phyloP scores from a whole-genome alignment of 2,888 invertebrate genomes.

The Aromia moschata region DNA sequence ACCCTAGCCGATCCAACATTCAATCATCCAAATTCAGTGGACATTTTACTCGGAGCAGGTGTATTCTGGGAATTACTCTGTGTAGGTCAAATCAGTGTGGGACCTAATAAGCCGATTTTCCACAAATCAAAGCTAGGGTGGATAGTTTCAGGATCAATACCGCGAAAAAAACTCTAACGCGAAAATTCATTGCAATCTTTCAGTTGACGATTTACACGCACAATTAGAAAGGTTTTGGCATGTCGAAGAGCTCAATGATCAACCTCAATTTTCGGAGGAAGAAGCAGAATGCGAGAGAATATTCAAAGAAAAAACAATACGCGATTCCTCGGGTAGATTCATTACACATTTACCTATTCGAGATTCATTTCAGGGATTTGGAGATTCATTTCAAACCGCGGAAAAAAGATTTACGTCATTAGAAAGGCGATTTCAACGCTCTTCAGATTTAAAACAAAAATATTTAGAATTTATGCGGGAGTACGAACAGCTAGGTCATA shows the following conservation, averaged over 20 bases:
- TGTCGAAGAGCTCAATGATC: neutral
- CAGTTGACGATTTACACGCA: too few relatives aligned
- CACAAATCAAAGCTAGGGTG: constrained; percentile 18
- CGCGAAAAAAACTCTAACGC: too few relatives aligned
- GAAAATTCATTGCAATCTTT: too few relatives aligned
- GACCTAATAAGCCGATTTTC: neutral
- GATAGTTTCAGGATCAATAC: constrained; percentile 7
- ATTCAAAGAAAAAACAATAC: neutral
- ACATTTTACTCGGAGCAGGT: neutral
- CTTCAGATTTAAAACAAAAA: neutral
- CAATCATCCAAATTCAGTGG: neutral
- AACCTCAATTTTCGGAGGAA: neutral
- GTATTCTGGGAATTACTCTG: constrained; percentile 9
- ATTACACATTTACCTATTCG: neutral
- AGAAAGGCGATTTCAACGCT: neutral
- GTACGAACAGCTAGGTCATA: neutral
- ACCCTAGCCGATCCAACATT: neutral
- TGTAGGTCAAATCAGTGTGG: neutral
- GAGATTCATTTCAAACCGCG: neutral
- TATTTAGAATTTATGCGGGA: neutral
- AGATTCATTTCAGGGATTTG: neutral
- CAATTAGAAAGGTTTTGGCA: neutral
- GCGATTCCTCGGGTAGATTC: neutral
- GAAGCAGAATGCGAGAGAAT: neutral
- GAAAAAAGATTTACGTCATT: neutral